Percentiles rank a stretch among this genome's conserved stretches.
phyloP scores from a whole-genome alignment of 2,888 invertebrate species.

The Chymomyza procnemis region DNA sequence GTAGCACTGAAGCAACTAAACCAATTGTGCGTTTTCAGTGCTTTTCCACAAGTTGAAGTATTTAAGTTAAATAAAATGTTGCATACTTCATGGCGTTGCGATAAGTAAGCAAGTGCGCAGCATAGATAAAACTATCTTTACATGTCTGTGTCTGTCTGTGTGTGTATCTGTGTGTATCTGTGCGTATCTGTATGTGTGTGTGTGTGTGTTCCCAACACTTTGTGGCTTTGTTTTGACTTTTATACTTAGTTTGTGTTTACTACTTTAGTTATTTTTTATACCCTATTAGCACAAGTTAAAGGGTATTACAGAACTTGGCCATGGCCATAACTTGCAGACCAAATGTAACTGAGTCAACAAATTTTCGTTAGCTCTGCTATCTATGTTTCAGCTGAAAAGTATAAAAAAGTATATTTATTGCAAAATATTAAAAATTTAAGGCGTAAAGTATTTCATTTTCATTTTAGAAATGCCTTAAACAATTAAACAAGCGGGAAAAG shows the following conservation, averaged over 20 bases:
- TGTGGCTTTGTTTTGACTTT: slow-evolving; percentile 72
- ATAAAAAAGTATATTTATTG: no score
- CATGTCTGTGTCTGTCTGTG: neutral
- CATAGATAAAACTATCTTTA: slow-evolving; percentile 21
- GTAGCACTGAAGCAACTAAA: slow-evolving; percentile 11
- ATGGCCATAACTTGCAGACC: neutral
- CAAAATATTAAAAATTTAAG: no score
- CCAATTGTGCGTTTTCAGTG: slow-evolving; percentile 43
- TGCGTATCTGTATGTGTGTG: slow-evolving; percentile 8
- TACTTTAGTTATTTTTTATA: slow-evolving; percentile 29
- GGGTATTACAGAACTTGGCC: neutral
- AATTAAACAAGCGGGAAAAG: no score
- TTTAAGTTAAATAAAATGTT: slow-evolving; percentile 57
- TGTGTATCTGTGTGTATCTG: slow-evolving; percentile 10
- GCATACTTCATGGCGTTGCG: slow-evolving; percentile 57
- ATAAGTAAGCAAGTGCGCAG: slow-evolving; percentile 31
- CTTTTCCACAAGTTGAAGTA: slow-evolving; percentile 9
- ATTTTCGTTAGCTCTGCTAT: no score
- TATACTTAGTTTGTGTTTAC: slow-evolving; percentile 71
- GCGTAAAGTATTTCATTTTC: no score
- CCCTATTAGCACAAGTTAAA: no score
- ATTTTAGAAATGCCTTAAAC: no score
- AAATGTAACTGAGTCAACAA: neutral
- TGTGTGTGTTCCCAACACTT: slow-evolving; percentile 58
- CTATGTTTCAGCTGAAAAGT: no score